Percentiles rank a stretch among this genome's conserved stretches.
These are phyloP conservation scores for Cremastobaeus sp. DNA, from an alignment of 2,888 invertebrate species.

Conservation along the genomic window DNA sequence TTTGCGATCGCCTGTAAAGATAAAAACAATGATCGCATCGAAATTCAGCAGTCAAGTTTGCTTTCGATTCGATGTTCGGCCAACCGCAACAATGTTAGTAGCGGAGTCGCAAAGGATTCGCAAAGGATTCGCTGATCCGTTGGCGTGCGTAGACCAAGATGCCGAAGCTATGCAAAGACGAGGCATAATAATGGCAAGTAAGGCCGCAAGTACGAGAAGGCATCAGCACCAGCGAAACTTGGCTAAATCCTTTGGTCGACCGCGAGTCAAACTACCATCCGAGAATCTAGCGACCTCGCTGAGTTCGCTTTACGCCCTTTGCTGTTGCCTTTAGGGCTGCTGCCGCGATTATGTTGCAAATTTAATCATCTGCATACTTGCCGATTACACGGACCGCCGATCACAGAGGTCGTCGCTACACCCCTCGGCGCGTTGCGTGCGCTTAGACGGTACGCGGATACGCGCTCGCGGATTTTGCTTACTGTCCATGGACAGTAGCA, in stretches of 20 bases:
- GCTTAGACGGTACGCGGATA: constrained; percentile 30
- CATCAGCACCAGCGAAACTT: constrained; percentile 55
- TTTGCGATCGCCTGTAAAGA: not conserved
- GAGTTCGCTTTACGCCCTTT: constrained; percentile 62
- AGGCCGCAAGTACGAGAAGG: constrained; percentile 51
- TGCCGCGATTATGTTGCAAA: constrained; percentile 78
- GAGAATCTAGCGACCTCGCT: constrained; percentile 66
- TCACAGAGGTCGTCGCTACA: constrained; percentile 75
- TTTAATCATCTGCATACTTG: constrained; percentile 79
- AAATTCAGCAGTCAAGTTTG: constrained; percentile 57
- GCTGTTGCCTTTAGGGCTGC: constrained; percentile 71
- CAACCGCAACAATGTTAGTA: constrained; percentile 59
- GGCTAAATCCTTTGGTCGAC: constrained; percentile 69
- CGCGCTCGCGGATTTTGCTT: constrained; percentile 34
- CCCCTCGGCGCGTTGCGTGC: constrained; percentile 65
- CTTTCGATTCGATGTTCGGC: constrained; percentile 61
- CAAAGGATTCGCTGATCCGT: constrained; percentile 30
- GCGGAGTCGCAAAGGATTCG: constrained; percentile 51
- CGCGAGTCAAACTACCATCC: constrained; percentile 70
- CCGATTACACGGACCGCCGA: constrained; percentile 78
- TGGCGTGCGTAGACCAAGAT: constrained; percentile 57
- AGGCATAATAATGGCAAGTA: constrained; percentile 50
- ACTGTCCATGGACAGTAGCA: constrained; percentile 41
- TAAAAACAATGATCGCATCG: constrained; percentile 41
- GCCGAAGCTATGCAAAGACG: constrained; percentile 58